Evolutionary conservation across 2,888 invertebrate genomes (phyloP).

Genomic region (Nematopogon swammerdamellus): DNA sequence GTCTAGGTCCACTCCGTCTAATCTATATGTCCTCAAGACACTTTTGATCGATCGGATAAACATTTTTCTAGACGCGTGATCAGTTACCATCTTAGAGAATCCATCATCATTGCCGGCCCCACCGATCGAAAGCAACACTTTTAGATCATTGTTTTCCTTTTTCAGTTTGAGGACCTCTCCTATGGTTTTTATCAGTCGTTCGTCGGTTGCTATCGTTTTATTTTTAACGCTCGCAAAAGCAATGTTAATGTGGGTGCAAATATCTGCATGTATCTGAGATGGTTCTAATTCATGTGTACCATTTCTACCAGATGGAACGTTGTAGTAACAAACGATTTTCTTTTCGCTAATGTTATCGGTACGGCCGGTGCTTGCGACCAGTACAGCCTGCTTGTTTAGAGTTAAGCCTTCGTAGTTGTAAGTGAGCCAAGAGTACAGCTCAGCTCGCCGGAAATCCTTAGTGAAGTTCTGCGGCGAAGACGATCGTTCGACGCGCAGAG

Average conservation of each 20-base stretch:
- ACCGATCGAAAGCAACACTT: conserved; percentile 75
- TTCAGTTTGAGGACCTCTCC: conserved; percentile 52
- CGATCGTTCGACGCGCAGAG: neutral
- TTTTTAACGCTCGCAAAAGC: conserved; percentile 68
- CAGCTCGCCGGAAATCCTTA: neutral
- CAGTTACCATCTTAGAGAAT: conserved; percentile 69
- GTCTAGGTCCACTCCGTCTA: conserved; percentile 76
- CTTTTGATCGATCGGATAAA: conserved; percentile 55
- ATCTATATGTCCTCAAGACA: conserved; percentile 45
- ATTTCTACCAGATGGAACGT: conserved; percentile 38
- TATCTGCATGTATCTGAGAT: conserved; percentile 60
- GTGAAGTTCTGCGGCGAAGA: neutral
- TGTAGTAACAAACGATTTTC: conserved; percentile 68
- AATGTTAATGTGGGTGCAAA: conserved; percentile 83
- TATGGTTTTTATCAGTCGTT: conserved; percentile 31
- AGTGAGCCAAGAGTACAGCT: neutral
- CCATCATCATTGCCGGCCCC: conserved; percentile 58
- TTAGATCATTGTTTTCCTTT: conserved; percentile 59
- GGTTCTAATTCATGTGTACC: conserved; percentile 42
- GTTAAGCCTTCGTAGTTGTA: neutral
- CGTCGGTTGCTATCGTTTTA: conserved; percentile 54
- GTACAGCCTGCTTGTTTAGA: neutral
- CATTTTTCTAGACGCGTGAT: conserved; percentile 66
- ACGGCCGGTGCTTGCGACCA: too few species aligned
- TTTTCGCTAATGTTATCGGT: neutral